These are phyloP conservation scores for Polymixis lichenea DNA, from an alignment of 2,888 invertebrate genomes.

Conservation along the genomic window DNA sequence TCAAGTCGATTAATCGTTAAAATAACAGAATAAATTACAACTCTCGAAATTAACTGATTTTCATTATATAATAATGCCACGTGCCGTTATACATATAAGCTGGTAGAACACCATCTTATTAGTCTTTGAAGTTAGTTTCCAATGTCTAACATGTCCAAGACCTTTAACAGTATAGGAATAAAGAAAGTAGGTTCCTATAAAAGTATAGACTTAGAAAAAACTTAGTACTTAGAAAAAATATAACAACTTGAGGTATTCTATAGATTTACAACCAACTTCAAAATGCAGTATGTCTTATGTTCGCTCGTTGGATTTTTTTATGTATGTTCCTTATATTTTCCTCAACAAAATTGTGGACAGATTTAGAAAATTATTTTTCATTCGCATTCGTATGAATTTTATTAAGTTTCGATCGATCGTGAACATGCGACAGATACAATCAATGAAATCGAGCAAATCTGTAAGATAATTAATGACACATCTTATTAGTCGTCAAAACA, in stretches of 20 bases:
- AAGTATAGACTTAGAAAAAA: neutral
- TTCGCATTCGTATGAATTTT: no score
- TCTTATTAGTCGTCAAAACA: neutral
- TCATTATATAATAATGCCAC: no score
- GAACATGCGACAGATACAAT: neutral
- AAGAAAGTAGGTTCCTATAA: neutral
- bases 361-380: no score
- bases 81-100: no score
- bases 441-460: neutral
- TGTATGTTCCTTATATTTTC: no score
- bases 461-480: neutral
- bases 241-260: neutral
- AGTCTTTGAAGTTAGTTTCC: neutral
- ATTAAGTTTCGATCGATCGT: neutral
- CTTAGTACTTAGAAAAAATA: neutral
- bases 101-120: neutral
- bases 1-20: no score
- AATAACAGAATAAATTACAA: no score
- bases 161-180: no score
- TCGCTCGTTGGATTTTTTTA: no score
- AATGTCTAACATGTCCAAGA: neutral
- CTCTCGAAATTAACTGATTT: no score
- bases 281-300: no score
- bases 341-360: no score
- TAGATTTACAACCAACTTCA: neutral